phyloP scores from a whole-genome alignment of 2,113 vertebrate species.

The Macheiramphus alcinus region DNA sequence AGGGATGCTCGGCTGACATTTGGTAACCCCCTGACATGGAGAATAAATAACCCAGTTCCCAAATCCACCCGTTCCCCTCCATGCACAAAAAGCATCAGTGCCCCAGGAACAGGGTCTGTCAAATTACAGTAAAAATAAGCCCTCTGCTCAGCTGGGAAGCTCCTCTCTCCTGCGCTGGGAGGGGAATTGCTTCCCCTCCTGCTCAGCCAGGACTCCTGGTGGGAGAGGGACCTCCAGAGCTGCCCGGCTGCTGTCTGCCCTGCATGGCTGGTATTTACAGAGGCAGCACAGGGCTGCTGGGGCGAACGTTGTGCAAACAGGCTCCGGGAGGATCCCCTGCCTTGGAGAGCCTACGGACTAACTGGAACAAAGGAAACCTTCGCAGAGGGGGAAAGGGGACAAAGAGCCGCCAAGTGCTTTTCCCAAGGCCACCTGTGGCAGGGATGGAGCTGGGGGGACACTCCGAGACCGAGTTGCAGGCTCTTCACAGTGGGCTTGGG shows the following conservation, averaged over 20 bases:
- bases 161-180: neutral
- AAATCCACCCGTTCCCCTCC: neutral
- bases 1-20: neutral
- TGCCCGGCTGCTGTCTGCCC: neutral
- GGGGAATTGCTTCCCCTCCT: neutral
- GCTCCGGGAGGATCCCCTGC: neutral
- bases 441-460: neutral
- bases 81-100: fast-evolving
- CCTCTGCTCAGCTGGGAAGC: neutral
- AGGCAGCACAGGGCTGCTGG: slow-evolving; percentile 41
- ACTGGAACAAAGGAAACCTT: neutral
- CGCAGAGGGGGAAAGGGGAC: neutral
- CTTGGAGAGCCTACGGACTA: neutral
- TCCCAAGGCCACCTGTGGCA: slow-evolving; percentile 25
- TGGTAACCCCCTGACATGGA: too few species aligned
- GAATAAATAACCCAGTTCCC: neutral
- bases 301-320: slow-evolving; percentile 39
- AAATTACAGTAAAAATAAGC: neutral
- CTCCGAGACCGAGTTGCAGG: fast-evolving
- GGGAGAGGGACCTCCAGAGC: neutral
- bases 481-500: fast-evolving
- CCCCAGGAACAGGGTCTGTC: neutral
- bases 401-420: neutral
- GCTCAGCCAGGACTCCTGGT: neutral
- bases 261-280: neutral